Percentiles rank a stretch among this genome's conserved stretches.
Conservation (phyloP, 1,140 invertebrate genomes). For the Cydia fagiglandana region DNA sequence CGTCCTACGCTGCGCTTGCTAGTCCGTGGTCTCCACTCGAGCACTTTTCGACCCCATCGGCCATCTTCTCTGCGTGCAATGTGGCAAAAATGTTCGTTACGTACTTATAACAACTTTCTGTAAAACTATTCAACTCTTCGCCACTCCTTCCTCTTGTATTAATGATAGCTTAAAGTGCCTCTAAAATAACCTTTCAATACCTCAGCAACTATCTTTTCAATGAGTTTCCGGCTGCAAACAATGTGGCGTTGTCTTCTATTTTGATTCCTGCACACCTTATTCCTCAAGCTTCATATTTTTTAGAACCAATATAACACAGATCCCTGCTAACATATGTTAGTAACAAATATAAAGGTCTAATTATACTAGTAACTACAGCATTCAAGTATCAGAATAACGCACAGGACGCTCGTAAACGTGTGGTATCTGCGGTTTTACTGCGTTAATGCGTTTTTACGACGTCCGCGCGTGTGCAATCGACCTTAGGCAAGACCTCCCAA, state of each 20-base stretch:
- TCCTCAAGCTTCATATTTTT: not conserved
- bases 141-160: not conserved
- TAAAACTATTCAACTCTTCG: not conserved
- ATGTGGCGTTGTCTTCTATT: not conserved
- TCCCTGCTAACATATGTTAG: not conserved
- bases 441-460: constrained; percentile 27
- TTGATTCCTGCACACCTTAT: not conserved
- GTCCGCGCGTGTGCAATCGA: constrained; percentile 22
- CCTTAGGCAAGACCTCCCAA: constrained; percentile 26
- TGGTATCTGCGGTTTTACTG: constrained; percentile 21
- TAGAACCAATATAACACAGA: not conserved
- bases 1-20: too few relatives aligned
- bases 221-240: constrained; percentile 1
- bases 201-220: not conserved
- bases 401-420: constrained; percentile 14
- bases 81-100: too few relatives aligned
- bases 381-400: not conserved
- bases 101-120: too few relatives aligned
- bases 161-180: not conserved
- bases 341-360: not conserved
- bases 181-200: not conserved
- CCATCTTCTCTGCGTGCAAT: too few relatives aligned
- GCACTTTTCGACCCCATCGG: too few relatives aligned
- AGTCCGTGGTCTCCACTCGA: too few relatives aligned
- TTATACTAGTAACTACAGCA: not conserved